Conservation (phyloP, 64 coral and sea anemone genomes). For the Dendronephthya gigantea region DNA sequence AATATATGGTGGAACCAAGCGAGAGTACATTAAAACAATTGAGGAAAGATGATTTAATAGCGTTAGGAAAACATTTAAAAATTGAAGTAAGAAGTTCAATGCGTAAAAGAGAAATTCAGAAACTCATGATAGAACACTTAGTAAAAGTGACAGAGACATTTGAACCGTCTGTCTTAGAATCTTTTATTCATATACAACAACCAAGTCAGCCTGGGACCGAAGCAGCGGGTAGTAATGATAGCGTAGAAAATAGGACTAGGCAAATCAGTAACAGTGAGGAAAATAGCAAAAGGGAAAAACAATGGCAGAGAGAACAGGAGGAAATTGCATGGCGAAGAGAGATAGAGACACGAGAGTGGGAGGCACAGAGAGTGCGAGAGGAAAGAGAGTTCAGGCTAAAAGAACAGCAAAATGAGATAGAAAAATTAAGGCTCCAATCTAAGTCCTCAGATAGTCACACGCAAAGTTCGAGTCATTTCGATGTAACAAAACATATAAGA, state of each 20-base stretch:
- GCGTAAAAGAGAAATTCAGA: not conserved
- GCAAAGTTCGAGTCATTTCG: not conserved
- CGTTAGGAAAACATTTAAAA: no score
- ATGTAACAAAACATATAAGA: conserved; percentile 23
- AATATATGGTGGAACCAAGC: no score
- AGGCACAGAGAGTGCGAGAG: no score
- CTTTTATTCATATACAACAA: not conserved
- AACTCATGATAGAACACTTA: not conserved
- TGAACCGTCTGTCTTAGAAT: not conserved
- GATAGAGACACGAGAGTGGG: no score
- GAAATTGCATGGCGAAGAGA: not conserved
- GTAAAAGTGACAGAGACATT: not conserved
- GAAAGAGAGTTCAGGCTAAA: not conserved
- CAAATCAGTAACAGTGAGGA: no score
- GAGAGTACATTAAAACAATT: no score
- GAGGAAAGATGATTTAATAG: no score
- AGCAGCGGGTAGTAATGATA: not conserved
- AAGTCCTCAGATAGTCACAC: not conserved
- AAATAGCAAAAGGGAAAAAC: not conserved
- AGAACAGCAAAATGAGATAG: conserved; percentile 2
- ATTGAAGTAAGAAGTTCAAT: no score
- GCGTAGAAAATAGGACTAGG: not conserved
- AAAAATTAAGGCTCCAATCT: not conserved
- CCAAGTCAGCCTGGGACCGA: not conserved
- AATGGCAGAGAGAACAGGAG: not conserved